phyloP scores from a whole-genome alignment of 2,888 invertebrate species.

The Drosophila phalerata region DNA sequence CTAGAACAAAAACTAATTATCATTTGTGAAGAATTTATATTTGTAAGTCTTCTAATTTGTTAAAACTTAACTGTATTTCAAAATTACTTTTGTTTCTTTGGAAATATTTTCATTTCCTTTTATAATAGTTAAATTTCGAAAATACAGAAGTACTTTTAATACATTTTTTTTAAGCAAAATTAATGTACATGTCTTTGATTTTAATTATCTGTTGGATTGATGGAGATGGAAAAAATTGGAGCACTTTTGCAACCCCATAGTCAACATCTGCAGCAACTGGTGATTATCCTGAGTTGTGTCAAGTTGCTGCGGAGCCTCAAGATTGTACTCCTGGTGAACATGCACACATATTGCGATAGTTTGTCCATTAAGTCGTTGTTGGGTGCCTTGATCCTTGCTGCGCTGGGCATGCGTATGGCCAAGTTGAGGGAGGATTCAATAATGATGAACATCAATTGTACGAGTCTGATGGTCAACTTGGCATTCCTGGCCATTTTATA shows the following conservation, averaged over 20 bases:
- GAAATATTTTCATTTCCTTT: not conserved
- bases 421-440: not conserved
- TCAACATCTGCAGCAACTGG: constrained; percentile 4
- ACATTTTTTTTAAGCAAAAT: constrained; percentile 5
- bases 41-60: not conserved
- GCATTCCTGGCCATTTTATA: not conserved
- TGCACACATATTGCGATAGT: not conserved
- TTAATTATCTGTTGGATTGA: not conserved
- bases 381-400: constrained; percentile 1
- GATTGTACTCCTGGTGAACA: not conserved
- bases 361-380: constrained; percentile 6
- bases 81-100: not conserved
- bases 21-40: not conserved
- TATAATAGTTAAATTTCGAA: not conserved
- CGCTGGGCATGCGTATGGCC: constrained; percentile 33
- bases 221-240: constrained; percentile 9
- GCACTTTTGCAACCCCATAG: constrained; percentile 3
- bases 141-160: not conserved
- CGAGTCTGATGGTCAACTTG: constrained; percentile 4
- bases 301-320: constrained; percentile 20
- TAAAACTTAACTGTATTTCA: not conserved
- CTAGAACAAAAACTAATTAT: not conserved
- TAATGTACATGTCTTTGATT: not conserved
- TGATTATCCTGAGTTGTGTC: constrained; percentile 12
- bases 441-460: not conserved